These are phyloP conservation scores for Anolis carolinensis DNA, from an alignment of 2,113 vertebrate genomes.

Conservation along the genomic window DNA sequence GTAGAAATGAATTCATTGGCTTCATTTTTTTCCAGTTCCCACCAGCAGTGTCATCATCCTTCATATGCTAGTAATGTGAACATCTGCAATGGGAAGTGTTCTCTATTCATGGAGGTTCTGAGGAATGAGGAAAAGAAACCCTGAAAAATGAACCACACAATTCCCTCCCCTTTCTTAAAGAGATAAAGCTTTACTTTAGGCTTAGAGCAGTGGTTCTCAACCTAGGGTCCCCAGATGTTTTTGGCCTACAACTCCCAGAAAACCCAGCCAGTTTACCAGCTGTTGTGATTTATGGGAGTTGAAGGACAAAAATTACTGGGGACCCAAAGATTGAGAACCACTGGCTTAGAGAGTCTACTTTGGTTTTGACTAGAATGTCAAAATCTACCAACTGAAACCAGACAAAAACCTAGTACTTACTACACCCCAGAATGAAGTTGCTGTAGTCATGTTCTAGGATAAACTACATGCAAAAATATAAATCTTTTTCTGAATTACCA, in stretches of 20 bases:
- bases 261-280: too few relatives aligned
- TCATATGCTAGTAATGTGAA: background rate
- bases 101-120: background rate
- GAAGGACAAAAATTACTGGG: too few relatives aligned
- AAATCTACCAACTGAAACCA: background rate
- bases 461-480: background rate
- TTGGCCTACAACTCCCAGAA: too few relatives aligned
- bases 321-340: too few relatives aligned
- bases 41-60: background rate
- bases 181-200: background rate
- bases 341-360: background rate
- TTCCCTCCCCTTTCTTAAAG: background rate
- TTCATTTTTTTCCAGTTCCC: background rate
- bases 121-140: too few relatives aligned
- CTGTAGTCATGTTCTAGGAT: too few relatives aligned
- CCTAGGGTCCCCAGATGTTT: too few relatives aligned
- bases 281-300: too few relatives aligned
- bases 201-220: too few relatives aligned
- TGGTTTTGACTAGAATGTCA: background rate
- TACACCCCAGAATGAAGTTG: too few relatives aligned
- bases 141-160: too few relatives aligned
- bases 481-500: background rate
- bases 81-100: background rate
- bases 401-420: too few relatives aligned
- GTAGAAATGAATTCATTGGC: background rate